phyloP scores from a whole-genome alignment of 2,113 vertebrate species.

The Macquaria ambigua region DNA sequence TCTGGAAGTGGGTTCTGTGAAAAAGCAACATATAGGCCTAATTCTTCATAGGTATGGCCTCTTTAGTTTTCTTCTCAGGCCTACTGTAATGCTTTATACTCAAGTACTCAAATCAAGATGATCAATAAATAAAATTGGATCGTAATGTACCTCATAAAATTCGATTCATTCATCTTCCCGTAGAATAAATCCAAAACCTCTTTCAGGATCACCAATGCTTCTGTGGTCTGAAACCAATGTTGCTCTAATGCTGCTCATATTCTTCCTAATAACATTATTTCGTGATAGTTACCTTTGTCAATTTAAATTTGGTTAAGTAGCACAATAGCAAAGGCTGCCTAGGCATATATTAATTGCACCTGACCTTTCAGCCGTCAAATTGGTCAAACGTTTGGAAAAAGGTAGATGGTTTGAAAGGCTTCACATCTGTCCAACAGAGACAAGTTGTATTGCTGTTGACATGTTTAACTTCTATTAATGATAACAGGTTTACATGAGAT shows the following conservation, averaged over 20 bases:
- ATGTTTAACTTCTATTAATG: background rate
- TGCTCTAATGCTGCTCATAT: too few species aligned
- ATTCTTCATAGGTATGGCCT: background rate
- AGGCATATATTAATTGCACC: background rate
- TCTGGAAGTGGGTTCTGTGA: background rate
- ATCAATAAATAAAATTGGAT: slow-evolving; percentile 1
- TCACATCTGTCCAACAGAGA: background rate
- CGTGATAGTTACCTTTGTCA: too few species aligned
- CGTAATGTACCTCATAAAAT: background rate
- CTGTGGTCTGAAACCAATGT: background rate
- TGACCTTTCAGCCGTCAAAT: background rate
- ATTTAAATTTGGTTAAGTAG: background rate
- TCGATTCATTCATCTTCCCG: background rate
- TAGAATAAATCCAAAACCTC: background rate
- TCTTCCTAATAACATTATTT: background rate
- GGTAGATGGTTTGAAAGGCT: background rate
- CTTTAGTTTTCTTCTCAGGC: background rate
- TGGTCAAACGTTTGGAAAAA: background rate
- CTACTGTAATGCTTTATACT: background rate
- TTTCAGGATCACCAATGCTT: background rate
- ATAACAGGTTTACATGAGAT: background rate
- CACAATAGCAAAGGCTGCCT: background rate
- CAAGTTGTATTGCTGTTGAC: background rate
- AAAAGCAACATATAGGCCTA: background rate
- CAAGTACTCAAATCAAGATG: background rate